Base-by-base conservation (phyloP, 2,797 vertebrate genomes). In the Moxostoma hubbsi region DNA sequence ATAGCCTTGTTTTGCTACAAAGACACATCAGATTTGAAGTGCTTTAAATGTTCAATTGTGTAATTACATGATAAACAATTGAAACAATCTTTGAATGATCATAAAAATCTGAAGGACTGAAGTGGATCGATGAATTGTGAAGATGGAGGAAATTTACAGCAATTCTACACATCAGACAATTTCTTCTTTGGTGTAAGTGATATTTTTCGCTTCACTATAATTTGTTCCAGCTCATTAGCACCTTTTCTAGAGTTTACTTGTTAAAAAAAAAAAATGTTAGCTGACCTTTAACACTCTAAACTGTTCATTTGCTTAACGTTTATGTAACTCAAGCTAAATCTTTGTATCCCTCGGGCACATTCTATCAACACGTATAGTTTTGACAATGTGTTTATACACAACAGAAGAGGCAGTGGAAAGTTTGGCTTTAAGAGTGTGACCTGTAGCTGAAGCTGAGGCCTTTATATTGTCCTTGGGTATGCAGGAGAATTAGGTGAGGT, bases 401-500 rank as follows among this genome's bases (percentile, higher is more conserved):
- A 80, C 78, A 81, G 13, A 46, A 68, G 53, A 58, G 36, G 65
- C 43, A 73, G 62, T 79, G 83, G 77, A 84, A 84, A 85, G 84
- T 80, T 65, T 81, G 82, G 81, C 53, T 54, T 77, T 58, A 59
- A 68, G 49, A 49, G 64, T 69, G 73, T 88, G 85, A 83, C 82
- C 84, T 86, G 79, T 15, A 71, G 78, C 55, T 53, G 62, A 36
- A 36, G 36, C 4, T 36, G 36, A 57, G 72, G 82, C 71, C 77
- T 79, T 69, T 85, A 47, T 75, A 62, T 50, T 80, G 36, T 62
- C n/a, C 63, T 5, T 82, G 85, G 66, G 73, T 9, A 72, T 61
- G 80, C 13, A 73, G 85, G 76, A 82, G 81, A 68, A 81, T 81
- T 79, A 71, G 86, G 81, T 87, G 84, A 88, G 85, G 88, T 82